Conservation (phyloP, 2,888 invertebrate species). For the Sesia apiformis region DNA sequence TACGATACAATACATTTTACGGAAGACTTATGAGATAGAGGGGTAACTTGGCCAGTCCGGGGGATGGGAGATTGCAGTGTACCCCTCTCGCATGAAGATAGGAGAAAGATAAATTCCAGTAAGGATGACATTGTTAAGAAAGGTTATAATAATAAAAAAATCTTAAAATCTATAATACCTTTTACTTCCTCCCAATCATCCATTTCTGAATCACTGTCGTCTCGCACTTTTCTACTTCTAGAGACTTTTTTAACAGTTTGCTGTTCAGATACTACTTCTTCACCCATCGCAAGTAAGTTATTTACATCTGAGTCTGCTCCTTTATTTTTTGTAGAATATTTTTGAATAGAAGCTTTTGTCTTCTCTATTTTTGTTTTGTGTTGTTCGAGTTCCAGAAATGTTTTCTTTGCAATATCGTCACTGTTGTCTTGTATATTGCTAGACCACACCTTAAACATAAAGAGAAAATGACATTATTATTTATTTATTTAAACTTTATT, state of each 20-base stretch:
- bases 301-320: constrained; percentile 67
- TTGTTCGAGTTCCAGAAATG: constrained; percentile 73
- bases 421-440: constrained; percentile 41
- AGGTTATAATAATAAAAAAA: no score
- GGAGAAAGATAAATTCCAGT: no score
- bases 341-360: constrained; percentile 71
- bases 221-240: constrained; percentile 29
- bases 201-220: constrained; percentile 76
- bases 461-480: not conserved
- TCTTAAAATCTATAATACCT: constrained; percentile 34
- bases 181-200: constrained; percentile 86
- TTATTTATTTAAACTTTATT: no score
- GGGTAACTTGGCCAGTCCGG: no score
- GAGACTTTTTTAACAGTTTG: constrained; percentile 26
- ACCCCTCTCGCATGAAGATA: no score
- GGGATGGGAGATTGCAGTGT: no score
- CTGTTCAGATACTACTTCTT: constrained; percentile 45
- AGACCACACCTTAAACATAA: constrained; percentile 43
- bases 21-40: no score
- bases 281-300: constrained; percentile 79
- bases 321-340: constrained; percentile 45
- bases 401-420: constrained; percentile 59
- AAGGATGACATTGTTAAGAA: no score
- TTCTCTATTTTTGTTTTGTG: constrained; percentile 76
- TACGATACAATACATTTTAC: no score